These are phyloP conservation scores for Poecile atricapillus DNA, from an alignment of 2,113 vertebrate species.

Conservation along the genomic window DNA sequence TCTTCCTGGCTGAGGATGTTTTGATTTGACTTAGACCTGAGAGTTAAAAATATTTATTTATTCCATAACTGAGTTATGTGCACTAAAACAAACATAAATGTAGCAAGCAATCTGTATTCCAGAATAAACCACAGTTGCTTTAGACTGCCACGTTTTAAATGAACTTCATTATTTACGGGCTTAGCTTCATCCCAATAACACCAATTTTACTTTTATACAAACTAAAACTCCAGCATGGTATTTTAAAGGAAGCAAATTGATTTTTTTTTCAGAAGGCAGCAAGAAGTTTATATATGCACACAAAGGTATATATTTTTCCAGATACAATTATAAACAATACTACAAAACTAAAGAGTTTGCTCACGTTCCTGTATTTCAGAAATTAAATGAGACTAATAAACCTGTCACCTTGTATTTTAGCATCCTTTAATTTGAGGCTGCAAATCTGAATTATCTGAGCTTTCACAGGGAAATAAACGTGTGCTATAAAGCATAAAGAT, in stretches of 20 bases:
- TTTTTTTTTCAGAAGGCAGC: neutral
- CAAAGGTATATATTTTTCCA: neutral
- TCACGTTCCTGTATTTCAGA: neutral
- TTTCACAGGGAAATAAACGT: neutral
- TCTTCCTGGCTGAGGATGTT: slow-evolving; percentile 1
- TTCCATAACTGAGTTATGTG: neutral
- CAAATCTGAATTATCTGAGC: neutral
- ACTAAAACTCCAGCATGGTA: neutral
- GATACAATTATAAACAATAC: neutral
- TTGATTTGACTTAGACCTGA: neutral
- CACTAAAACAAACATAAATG: neutral
- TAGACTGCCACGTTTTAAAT: neutral
- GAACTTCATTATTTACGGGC: neutral
- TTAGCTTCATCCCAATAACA: neutral
- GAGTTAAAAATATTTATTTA: slow-evolving; percentile 32
- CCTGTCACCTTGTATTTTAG: neutral
- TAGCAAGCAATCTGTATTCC: neutral
- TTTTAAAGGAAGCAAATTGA: neutral
- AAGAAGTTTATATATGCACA: neutral
- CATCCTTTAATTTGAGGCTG: neutral
- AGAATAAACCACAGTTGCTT: neutral
- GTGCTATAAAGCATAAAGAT: neutral
- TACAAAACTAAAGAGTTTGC: neutral
- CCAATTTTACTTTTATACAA: neutral
- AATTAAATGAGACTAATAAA: neutral